These are phyloP conservation scores for Archivesica marissinica DNA, from an alignment of 1,140 invertebrate genomes.

Conservation along the genomic window DNA sequence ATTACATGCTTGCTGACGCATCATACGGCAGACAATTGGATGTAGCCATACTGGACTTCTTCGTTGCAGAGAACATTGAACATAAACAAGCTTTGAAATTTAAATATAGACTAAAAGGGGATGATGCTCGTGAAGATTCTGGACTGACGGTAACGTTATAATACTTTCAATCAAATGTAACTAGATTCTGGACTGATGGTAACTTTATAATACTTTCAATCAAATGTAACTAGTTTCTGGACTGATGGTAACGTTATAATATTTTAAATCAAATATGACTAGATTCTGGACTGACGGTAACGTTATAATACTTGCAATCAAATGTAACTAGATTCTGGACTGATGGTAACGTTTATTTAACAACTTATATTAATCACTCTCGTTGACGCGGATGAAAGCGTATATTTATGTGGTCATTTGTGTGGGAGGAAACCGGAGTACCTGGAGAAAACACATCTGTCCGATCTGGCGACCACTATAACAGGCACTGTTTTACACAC, in stretches of 20 bases:
- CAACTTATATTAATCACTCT: too few species aligned
- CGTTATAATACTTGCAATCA: background rate
- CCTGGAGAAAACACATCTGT: too few species aligned
- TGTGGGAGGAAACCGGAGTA: too few species aligned
- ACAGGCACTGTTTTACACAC: too few species aligned
- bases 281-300: background rate
- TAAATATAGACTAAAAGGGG: background rate
- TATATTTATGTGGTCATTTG: too few species aligned
- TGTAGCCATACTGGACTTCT: background rate
- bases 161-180: background rate
- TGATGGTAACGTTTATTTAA: too few species aligned
- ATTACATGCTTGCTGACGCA: background rate
- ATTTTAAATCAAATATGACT: background rate
- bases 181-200: background rate
- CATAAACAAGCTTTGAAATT: background rate
- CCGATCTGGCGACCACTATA: too few species aligned
- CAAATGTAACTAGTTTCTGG: background rate
- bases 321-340: too few species aligned
- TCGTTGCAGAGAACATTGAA: background rate
- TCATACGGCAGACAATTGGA: background rate
- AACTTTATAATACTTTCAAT: background rate
- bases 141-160: background rate
- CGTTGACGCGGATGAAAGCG: too few species aligned
- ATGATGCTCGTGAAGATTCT: background rate
- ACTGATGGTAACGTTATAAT: background rate